Conservation (phyloP, 2,888 invertebrate genomes). For the Linnaemya vulpina region DNA sequence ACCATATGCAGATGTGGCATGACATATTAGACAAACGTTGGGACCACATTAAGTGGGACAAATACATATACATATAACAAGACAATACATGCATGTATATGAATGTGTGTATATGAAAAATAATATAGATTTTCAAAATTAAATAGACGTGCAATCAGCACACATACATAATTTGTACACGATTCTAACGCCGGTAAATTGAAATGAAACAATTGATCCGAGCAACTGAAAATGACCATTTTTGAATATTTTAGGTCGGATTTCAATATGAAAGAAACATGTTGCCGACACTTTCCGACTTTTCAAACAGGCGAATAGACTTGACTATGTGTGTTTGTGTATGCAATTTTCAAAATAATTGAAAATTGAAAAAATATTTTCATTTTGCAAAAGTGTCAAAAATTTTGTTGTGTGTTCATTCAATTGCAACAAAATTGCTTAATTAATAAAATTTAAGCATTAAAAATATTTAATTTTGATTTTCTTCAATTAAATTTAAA, state of each 20-base stretch:
- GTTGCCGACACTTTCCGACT: constrained; percentile 19
- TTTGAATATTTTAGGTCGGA: constrained; percentile 34
- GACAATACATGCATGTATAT: not conserved
- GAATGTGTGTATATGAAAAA: not conserved
- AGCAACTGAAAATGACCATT: constrained; percentile 56
- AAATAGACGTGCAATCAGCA: not conserved
- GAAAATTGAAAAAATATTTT: constrained; percentile 21
- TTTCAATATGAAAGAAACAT: constrained; percentile 28
- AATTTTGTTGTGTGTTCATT: not conserved
- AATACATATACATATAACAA: not conserved
- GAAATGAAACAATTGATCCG: constrained; percentile 32
- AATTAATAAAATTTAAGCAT: constrained; percentile 30
- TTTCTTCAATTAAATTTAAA: no score
- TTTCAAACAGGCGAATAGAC: constrained; percentile 2
- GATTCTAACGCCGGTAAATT: constrained; percentile 49
- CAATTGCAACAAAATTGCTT: constrained; percentile 46
- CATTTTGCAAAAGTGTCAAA: constrained; percentile 8
- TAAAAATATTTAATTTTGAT: not conserved
- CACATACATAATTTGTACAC: not conserved
- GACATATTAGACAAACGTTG: constrained; percentile 27
- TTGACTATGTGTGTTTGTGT: no score
- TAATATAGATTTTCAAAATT: not conserved
- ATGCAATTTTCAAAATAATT: not conserved
- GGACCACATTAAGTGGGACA: constrained; percentile 12
- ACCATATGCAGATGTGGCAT: constrained; percentile 10